Percentiles rank a stretch among this genome's conserved stretches.
phyloP scores from a whole-genome alignment of 2,113 vertebrate species.

The Argyrosomus japonicus region DNA sequence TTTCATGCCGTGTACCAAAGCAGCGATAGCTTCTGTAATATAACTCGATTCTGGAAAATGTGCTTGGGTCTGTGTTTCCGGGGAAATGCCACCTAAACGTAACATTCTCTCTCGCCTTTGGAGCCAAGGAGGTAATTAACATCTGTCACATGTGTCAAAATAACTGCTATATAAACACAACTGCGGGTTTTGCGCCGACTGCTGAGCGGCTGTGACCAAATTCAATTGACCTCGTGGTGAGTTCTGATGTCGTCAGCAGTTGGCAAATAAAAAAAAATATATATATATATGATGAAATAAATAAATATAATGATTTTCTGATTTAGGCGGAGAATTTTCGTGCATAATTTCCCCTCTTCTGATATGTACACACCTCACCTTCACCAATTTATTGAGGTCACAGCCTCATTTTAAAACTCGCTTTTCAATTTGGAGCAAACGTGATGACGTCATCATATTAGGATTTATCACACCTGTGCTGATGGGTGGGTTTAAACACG shows the following conservation, averaged over 20 bases:
- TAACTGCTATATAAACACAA: conserved; percentile 79
- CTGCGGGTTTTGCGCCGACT: conserved; percentile 38
- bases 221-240: conserved; percentile 63
- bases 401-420: background rate
- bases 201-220: conserved; percentile 26
- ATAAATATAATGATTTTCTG: conserved; percentile 10
- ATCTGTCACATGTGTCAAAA: conserved; percentile 75
- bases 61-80: conserved; percentile 71
- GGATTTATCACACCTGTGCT: background rate
- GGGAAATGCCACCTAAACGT: conserved; percentile 46
- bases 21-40: conserved; percentile 48
- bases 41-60: conserved; percentile 62
- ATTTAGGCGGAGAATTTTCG: background rate
- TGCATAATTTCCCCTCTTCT: background rate
- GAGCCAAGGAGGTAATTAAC: conserved; percentile 79
- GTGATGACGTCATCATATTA: background rate
- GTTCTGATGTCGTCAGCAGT: conserved; percentile 64
- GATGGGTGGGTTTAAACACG: background rate
- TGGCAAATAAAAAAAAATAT: conserved; percentile 3
- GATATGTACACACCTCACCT: conserved; percentile 7
- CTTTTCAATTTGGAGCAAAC: conserved; percentile 26
- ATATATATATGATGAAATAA: conserved; percentile 13
- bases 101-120: conserved; percentile 25
- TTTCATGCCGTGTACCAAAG: conserved; percentile 28
- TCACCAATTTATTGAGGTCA: conserved; percentile 11